Conservation (phyloP, 2,113 vertebrate species). For the Stegostoma tigrinum region DNA sequence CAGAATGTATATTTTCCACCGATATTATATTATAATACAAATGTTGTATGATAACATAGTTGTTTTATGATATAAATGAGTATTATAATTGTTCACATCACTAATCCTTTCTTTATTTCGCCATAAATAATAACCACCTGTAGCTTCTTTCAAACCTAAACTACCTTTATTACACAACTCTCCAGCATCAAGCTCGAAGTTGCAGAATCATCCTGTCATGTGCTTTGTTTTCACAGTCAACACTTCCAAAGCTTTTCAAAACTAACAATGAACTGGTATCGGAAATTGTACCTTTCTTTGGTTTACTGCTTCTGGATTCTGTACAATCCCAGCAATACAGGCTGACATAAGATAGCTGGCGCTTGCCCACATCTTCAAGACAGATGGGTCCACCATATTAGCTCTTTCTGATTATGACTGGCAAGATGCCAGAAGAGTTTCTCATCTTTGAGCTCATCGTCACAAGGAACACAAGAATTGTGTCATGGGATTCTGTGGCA, state of each 20-base stretch:
- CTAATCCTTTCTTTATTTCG: background rate
- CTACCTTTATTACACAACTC: background rate
- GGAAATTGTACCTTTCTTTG: background rate
- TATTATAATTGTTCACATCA: background rate
- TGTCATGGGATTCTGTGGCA: background rate
- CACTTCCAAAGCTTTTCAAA: background rate
- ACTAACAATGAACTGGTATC: background rate
- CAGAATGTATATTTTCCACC: background rate
- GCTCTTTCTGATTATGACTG: background rate
- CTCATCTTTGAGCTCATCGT: background rate
- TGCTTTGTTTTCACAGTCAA: background rate
- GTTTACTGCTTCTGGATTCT: background rate
- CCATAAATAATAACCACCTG: background rate
- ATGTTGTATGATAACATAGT: too few species aligned
- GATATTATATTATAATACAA: background rate
- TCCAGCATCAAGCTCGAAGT: background rate
- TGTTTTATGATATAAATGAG: background rate
- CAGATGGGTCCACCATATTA: background rate
- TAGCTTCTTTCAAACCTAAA: background rate
- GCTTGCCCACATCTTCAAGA: background rate
- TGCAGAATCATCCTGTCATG: background rate
- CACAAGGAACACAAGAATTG: background rate
- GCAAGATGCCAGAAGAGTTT: background rate
- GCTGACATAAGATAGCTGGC: background rate
- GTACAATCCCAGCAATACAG: background rate